These are phyloP conservation scores for Brachyhypopomus gauderio DNA, from an alignment of 2,113 vertebrate species.

Conservation along the genomic window DNA sequence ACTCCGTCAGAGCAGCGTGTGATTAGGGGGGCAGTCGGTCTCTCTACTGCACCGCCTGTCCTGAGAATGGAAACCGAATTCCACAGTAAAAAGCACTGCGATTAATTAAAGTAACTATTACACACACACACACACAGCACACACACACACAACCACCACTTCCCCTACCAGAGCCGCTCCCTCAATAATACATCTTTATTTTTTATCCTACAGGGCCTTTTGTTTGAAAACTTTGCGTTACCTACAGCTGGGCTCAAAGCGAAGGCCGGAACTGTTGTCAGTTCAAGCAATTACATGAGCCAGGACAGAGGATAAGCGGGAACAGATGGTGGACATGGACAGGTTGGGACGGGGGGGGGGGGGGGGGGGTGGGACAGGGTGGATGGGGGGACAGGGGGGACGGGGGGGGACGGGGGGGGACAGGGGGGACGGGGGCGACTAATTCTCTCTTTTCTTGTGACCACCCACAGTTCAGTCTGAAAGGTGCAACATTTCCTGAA, in stretches of 20 bases:
- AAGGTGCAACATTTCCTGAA: constrained; percentile 81
- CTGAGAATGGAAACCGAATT: constrained; percentile 7
- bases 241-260: constrained; percentile 81
- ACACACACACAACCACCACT: no score
- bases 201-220: constrained; percentile 61
- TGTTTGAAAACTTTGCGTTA: constrained; percentile 76
- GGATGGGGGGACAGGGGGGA: constrained; percentile 67
- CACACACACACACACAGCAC: not conserved
- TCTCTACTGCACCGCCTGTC: not conserved
- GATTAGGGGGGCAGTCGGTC: constrained; percentile 24
- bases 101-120: constrained; percentile 39
- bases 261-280: constrained; percentile 88
- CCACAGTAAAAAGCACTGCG: constrained; percentile 14
- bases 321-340: constrained; percentile 92
- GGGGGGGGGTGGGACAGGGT: no score
- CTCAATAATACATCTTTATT: not conserved
- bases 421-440: constrained; percentile 20
- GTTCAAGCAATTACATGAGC: constrained; percentile 88
- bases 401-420: not conserved
- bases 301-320: constrained; percentile 84
- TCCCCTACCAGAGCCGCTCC: not conserved
- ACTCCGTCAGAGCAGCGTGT: constrained; percentile 31
- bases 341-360: constrained; percentile 75
- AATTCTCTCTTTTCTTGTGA: constrained; percentile 73
- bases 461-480: constrained; percentile 86